Conservation (phyloP, 2,888 invertebrate species). For the Dermolepida albohirtum region DNA sequence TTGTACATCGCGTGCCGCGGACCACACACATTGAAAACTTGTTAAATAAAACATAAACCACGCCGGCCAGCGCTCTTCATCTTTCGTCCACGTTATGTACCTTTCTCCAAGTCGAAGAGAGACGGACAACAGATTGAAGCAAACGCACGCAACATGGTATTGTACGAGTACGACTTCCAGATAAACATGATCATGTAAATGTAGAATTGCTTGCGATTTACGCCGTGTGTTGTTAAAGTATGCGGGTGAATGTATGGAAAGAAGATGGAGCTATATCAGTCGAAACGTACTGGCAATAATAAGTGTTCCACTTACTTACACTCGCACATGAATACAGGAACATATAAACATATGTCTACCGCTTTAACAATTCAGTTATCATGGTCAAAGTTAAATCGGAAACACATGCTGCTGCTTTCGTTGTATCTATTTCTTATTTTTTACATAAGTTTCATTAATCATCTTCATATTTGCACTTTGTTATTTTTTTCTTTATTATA, state of each 20-base stretch:
- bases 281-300: constrained; percentile 32
- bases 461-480: background rate
- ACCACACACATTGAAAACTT: constrained; percentile 64
- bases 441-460: constrained; percentile 1
- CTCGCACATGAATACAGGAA: constrained; percentile 7
- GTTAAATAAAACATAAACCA: constrained; percentile 67
- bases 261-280: constrained; percentile 36
- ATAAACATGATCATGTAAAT: constrained; percentile 50
- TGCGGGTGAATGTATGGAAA: constrained; percentile 40
- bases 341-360: constrained; percentile 43
- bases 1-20: constrained; percentile 63
- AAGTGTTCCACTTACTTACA: constrained; percentile 36
- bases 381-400: constrained; percentile 34
- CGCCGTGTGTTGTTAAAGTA: constrained; percentile 40
- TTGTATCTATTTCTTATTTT: constrained; percentile 4
- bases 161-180: constrained; percentile 49
- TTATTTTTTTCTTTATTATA: too few species aligned
- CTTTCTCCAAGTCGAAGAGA: constrained; percentile 52
- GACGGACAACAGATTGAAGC: constrained; percentile 42
- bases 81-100: constrained; percentile 52
- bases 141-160: constrained; percentile 45
- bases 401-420: constrained; percentile 34
- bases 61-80: constrained; percentile 60
- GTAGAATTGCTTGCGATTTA: constrained; percentile 47
- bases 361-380: constrained; percentile 48